Conservation (phyloP, 2,888 invertebrate genomes). For the Hetaerina titia region DNA sequence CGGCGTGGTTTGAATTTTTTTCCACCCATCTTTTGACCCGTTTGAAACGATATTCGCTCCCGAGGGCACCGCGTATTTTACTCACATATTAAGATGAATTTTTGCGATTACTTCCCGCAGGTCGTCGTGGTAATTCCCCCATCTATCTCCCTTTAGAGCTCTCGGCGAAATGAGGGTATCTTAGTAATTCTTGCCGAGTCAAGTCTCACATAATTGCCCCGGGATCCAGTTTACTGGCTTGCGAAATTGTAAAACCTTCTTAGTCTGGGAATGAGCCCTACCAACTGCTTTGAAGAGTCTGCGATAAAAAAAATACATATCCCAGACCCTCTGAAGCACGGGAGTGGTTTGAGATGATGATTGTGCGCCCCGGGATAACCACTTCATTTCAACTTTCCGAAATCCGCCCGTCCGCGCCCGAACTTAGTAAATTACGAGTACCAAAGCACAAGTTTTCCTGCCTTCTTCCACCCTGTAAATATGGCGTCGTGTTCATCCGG, state of each 20-base stretch:
- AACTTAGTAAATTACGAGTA: background rate
- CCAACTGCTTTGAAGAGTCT: background rate
- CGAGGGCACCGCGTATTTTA: background rate
- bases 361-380: background rate
- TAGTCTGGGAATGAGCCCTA: background rate
- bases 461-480: background rate
- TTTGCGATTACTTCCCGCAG: background rate
- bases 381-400: background rate
- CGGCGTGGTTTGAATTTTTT: no score
- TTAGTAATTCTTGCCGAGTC: constrained; percentile 1
- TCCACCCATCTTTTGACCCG: no score
- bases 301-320: background rate
- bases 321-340: background rate
- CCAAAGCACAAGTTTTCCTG: background rate
- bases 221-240: constrained; percentile 10
- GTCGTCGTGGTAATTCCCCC: background rate
- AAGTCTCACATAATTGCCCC: background rate
- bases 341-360: background rate
- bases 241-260: background rate
- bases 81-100: background rate
- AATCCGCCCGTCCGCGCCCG: background rate
- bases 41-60: background rate
- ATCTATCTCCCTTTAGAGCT: background rate
- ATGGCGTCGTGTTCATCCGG: background rate
- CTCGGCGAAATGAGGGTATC: background rate